A percentile compares a stretch with the other conserved stretches of the same genome.
Conservation (phyloP, 1,140 invertebrate genomes). For the Papilio machaon region DNA sequence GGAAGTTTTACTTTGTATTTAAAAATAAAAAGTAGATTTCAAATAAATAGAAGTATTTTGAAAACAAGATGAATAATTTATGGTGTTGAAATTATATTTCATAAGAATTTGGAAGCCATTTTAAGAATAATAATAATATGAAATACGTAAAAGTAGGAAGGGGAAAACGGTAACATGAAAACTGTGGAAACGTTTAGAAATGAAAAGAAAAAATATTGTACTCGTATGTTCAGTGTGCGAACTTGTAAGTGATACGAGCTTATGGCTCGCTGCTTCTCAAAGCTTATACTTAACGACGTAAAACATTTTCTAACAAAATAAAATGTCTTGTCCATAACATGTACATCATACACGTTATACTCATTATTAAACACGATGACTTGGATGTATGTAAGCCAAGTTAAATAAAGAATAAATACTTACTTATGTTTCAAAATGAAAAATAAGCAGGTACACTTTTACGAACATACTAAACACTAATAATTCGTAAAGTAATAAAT, state of each 20-base stretch:
- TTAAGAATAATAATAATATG: too few species aligned
- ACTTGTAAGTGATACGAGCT: conserved; percentile 15
- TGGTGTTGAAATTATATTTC: too few species aligned
- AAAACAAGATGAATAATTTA: not conserved
- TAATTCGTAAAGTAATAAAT: not conserved
- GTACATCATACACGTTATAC: not conserved
- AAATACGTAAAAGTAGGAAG: not conserved
- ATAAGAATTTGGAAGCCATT: too few species aligned
- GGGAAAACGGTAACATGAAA: not conserved
- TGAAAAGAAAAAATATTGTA: conserved; percentile 5
- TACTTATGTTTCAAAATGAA: not conserved
- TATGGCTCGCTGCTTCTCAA: conserved; percentile 5
- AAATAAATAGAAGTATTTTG: not conserved
- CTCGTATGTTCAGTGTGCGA: not conserved
- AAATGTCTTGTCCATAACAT: not conserved
- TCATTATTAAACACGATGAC: not conserved
- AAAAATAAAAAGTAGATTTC: not conserved
- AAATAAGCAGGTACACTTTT: not conserved
- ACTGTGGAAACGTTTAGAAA: not conserved
- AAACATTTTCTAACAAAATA: conserved; percentile 17
- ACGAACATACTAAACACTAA: not conserved
- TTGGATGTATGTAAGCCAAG: not conserved
- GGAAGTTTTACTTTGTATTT: not conserved
- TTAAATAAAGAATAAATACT: not conserved
- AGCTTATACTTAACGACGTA: not conserved